Base-by-base conservation (phyloP, 2,888 invertebrate species). In the Dinocampus coccinellae region DNA sequence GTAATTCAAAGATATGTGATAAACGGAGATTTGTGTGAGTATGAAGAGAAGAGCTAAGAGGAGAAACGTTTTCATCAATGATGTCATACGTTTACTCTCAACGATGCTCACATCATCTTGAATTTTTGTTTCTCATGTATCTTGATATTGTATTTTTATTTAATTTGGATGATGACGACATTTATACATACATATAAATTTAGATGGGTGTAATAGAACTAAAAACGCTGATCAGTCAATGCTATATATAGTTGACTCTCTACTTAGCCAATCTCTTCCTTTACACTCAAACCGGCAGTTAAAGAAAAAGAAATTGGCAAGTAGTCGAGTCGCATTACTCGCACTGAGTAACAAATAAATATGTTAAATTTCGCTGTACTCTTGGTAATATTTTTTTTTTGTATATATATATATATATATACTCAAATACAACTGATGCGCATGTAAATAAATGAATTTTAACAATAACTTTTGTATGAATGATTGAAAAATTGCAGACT, bases 401-500 rank as follows among this genome's bases (percentile, higher is more conserved):
- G n/a, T n/a, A n/a, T n/a, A n/a, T n/a, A n/a, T n/a, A n/a, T n/a
- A n/a, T n/a, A n/a, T n/a, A n/a, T n/a, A n/a, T n/a, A n/a, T n/a
- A n/a, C n/a, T n/a, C n/a, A n/a, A n/a, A n/a, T n/a, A n/a, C n/a
- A n/a, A n/a, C n/a, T n/a, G n/a, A n/a, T n/a, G n/a, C n/a, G n/a
- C n/a, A n/a, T n/a, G n/a, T n/a, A n/a, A n/a, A n/a, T n/a, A n/a
- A n/a, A n/a, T n/a, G n/a, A n/a, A 29, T 29, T 22, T 22, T 20
- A 7, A 3, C 22, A 9, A 10, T 4, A 29, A 33, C 16, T 29
- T 4, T 58, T 4, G 34, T 16, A 58, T 29, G 22, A 57, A 29
- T n/a, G 39, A 57, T 13, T 16, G 52, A 13, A 64, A 22, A n/a
- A 52, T 84, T 83, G 1, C 81, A 96, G 96, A 92, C 94, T 96